Percentiles rank a stretch among this genome's conserved stretches.
Evolutionary conservation across 2,113 vertebrate genomes (phyloP).

Genomic region (Gobius niger): DNA sequence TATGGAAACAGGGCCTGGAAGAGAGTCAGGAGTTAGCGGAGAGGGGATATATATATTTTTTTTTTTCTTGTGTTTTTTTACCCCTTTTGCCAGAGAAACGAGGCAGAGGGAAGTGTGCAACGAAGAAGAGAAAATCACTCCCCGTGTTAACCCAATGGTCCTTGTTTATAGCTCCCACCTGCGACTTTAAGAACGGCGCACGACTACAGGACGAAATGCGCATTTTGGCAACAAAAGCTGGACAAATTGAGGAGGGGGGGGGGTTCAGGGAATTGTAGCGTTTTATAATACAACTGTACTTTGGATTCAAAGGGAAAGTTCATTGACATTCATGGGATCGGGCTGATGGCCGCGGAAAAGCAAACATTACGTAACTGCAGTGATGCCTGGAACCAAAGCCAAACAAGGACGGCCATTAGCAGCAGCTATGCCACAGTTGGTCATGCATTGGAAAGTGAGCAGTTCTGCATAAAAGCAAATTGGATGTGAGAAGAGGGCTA

Average conservation of each 20-base stretch:
- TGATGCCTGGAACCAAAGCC: constrained; percentile 18
- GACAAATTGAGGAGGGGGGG: neutral
- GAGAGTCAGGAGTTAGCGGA: constrained; percentile 58
- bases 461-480: neutral
- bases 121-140: constrained; percentile 18
- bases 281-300: constrained; percentile 9
- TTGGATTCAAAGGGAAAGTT: constrained; percentile 16
- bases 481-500: neutral
- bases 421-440: neutral
- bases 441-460: neutral
- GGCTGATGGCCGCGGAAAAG: constrained; percentile 40
- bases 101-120: constrained; percentile 50
- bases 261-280: neutral
- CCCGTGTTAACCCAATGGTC: constrained; percentile 5
- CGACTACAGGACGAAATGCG: neutral
- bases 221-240: neutral
- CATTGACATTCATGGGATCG: constrained; percentile 50
- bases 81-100: constrained; percentile 42
- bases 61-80: too few relatives aligned
- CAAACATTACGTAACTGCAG: constrained; percentile 67
- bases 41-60: constrained; percentile 37
- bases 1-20: constrained; percentile 78
- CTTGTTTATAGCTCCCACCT: constrained; percentile 1
- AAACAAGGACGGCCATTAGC: constrained; percentile 14
- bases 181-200: neutral